Base-by-base conservation (phyloP, 2,113 vertebrate genomes). In the Planiliza haematocheilus region DNA sequence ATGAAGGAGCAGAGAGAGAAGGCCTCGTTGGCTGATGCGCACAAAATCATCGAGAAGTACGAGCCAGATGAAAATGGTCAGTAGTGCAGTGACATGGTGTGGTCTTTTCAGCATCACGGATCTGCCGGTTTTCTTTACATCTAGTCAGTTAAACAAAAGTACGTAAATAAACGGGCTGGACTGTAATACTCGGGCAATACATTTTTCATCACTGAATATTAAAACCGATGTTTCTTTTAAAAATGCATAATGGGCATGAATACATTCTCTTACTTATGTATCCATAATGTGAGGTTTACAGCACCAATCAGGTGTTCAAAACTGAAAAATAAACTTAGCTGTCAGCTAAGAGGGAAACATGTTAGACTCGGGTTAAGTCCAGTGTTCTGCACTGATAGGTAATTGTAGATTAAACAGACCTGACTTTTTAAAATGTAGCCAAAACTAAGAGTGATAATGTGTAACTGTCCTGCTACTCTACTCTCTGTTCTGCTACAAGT, bases 51-150 rank as follows among this genome's bases (percentile, higher is more conserved):
- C 13, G 90, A 97, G 81, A 94, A 83, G 87, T 95, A 93, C 0
- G 98, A 99, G 67, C 94, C 95, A 2, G 97, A 93, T 0, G 95
- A 96, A 88, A 91, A 84, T 11, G 96, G 98, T 99, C 87, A 90
- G 95, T 78, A 42, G 7, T 30, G 24, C 24, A 30, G 24, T 30
- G 24, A 30, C 3, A 30, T 5, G 24, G 24, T 5, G 24, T 30
- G 24, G 24, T 30, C 24, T 30, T 30, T 30, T 30, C 24, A 30
- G 24, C 24, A 30, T 30, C 24, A 30, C 24, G 5, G 24, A 30
- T 30, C 24, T 30, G 5, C 24, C 5, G 24, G 24, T 30, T 30
- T 30, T 30, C 2, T 30, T 30, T 30, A 30, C 24, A 30, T 30
- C 24, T 30, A 30, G 5, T 30, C 24, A 30, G 24, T 30, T 30